A percentile compares a stretch with the other conserved stretches of the same genome.
These are phyloP conservation scores for Paraescarpia echinospica DNA, from an alignment of 1,140 invertebrate species.

Conservation along the genomic window DNA sequence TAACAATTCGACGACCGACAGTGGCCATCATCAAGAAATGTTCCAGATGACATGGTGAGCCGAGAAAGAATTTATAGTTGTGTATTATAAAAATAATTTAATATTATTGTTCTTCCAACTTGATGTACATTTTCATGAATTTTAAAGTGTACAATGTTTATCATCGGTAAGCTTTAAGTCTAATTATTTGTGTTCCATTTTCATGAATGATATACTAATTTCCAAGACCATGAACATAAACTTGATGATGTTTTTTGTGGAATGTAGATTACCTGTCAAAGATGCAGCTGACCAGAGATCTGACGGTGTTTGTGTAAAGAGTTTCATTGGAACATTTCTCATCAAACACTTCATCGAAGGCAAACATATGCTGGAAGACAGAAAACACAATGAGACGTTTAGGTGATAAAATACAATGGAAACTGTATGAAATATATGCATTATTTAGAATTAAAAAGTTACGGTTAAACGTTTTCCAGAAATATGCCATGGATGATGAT, in stretches of 20 bases:
- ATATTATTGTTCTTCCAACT: no score
- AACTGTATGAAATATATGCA: neutral
- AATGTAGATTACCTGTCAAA: constrained; percentile 47
- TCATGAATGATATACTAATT: neutral
- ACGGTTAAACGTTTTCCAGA: no score
- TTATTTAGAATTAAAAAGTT: no score
- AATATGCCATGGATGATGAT: no score
- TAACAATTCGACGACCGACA: no score
- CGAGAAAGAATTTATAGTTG: no score
- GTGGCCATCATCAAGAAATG: no score
- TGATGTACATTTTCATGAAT: no score
- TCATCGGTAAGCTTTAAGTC: no score
- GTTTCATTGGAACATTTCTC: constrained; percentile 53
- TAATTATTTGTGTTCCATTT: neutral
- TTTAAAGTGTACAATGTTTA: no score
- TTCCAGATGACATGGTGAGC: no score
- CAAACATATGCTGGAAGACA: constrained; percentile 54
- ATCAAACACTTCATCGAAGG: constrained; percentile 58
- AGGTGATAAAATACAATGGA: neutral
- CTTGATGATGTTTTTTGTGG: neutral
- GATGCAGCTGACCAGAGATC: constrained; percentile 49
- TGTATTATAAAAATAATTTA: no score
- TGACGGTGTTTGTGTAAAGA: constrained; percentile 51
- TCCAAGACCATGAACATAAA: neutral
- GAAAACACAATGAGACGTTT: constrained; percentile 8